These are phyloP conservation scores for Pristionchus mayeri DNA, from an alignment of 2,888 invertebrate genomes.

Conservation along the genomic window DNA sequence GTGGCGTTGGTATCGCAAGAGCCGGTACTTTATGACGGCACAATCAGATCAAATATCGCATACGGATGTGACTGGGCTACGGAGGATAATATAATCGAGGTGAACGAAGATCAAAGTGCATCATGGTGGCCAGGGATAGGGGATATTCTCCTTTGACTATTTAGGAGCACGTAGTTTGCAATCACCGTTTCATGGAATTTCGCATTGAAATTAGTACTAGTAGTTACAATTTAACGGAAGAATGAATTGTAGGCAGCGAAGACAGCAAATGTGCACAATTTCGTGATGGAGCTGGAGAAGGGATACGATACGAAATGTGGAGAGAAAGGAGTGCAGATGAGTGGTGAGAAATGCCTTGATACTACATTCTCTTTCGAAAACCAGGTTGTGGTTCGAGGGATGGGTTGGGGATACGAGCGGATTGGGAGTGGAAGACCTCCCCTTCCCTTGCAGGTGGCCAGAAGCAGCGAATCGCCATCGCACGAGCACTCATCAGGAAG, in stretches of 20 bases:
- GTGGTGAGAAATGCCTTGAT: background rate
- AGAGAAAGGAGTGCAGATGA: background rate
- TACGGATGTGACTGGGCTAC: slow-evolving; percentile 55
- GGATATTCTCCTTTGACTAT: too few species aligned
- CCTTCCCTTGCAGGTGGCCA: background rate
- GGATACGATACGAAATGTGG: background rate
- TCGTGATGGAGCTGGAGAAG: background rate
- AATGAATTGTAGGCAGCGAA: background rate
- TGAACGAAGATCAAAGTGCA: too few species aligned
- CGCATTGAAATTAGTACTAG: too few species aligned
- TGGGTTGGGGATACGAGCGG: too few species aligned
- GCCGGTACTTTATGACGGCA: slow-evolving; percentile 59
- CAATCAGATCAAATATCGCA: slow-evolving; percentile 64
- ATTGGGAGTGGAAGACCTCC: too few species aligned
- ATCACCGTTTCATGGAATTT: too few species aligned
- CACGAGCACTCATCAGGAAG: background rate
- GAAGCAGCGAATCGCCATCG: background rate
- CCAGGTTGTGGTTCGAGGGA: too few species aligned
- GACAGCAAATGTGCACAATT: background rate
- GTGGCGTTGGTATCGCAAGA: slow-evolving; percentile 55
- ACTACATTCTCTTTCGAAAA: too few species aligned
- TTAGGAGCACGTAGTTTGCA: too few species aligned
- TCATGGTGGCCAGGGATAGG: too few species aligned
- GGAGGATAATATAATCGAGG: slow-evolving; percentile 49
- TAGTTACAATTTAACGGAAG: background rate